A percentile compares a stretch with the other conserved stretches of the same genome.
These are phyloP conservation scores for Metellina segmentata DNA, from an alignment of 2,888 invertebrate genomes.

Conservation along the genomic window DNA sequence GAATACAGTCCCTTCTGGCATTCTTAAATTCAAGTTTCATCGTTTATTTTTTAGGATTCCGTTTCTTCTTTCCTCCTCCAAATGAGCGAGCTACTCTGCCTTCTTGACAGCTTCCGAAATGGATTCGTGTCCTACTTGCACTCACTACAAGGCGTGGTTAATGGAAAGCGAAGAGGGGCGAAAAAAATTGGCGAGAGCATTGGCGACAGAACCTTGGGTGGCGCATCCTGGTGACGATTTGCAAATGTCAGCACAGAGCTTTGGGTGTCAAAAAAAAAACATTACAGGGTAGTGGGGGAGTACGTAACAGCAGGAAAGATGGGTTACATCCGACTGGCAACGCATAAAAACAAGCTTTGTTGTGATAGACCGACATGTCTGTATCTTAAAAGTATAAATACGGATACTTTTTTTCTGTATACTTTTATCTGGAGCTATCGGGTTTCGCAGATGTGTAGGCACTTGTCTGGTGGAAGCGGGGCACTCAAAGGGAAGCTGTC, in stretches of 20 bases:
- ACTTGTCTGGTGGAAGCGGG: conserved; percentile 35
- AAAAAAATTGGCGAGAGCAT: conserved; percentile 68
- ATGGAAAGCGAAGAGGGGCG: neutral
- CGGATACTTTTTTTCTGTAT: conserved; percentile 23
- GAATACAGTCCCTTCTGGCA: no score
- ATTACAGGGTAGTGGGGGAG: neutral
- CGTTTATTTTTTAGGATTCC: no score
- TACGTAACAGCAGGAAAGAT: conserved; percentile 23
- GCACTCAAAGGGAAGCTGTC: neutral
- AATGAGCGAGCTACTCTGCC: neutral
- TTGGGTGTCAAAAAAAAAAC: conserved; percentile 60
- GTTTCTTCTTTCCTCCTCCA: neutral
- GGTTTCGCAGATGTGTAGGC: conserved; percentile 11
- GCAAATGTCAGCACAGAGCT: conserved; percentile 72
- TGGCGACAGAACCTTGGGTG: conserved; percentile 73
- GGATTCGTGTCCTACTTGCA: conserved; percentile 39
- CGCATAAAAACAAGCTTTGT: conserved; percentile 74
- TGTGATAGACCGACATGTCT: conserved; percentile 68
- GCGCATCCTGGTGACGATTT: conserved; percentile 70
- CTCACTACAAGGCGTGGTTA: conserved; percentile 33
- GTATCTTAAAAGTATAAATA: conserved; percentile 60
- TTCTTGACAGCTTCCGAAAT: conserved; percentile 1
- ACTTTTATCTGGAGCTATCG: no score
- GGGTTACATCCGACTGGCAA: conserved; percentile 53
- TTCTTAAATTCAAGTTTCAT: no score